Evolutionary conservation across 2,797 vertebrate species (phyloP), one percentile per base, ranked within the genome.

Genomic region (Clarias pachynema): DNA sequence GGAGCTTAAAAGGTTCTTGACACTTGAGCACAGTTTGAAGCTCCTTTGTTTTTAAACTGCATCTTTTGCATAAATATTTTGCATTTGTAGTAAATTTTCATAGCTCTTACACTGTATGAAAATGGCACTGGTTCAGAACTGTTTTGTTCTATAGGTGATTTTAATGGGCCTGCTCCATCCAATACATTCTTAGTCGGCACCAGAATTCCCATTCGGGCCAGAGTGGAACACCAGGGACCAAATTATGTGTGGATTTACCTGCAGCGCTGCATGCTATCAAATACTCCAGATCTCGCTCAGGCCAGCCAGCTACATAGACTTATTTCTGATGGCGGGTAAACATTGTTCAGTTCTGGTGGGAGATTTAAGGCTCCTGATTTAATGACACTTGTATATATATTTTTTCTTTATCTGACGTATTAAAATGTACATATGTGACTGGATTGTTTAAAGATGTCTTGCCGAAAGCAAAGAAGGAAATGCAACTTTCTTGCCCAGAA

Each of bases 241-340:
- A n/a, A 14, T 2, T 68, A 78, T 0, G 73, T 84, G 63, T 20
- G 56, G 75, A 57, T 90, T 59, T 90, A 66, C 63, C 66, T 89
- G 24, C 78, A 85, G 49, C 69, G 57, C 40, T 90, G 89, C 31
- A 53, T 87, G n/a, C 24, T 83, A 0, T 59, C 89, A 44, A 82
- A 84, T 0, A 26, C 74, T 5, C 34, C 85, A 22, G 73, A 85
- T 24, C 74, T 85, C 1, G 1, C 68, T 40, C 24, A 10, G 2
- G 34, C 85, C n/a, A 75, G 40, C n/a, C 77, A 60, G 68, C 59
- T 87, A 24, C 69, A 88, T 59, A 26, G 57, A 0, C 7, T 90
- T 34, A 86, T 89, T 81, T 63, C 77, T 37, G 82, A 88, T 53
- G 34, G 26, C 24, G 89, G 89, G 89, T 90, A 73, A 81, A 63